Conservation (phyloP, 2,888 invertebrate species). For the Apocheima hispidaria region DNA sequence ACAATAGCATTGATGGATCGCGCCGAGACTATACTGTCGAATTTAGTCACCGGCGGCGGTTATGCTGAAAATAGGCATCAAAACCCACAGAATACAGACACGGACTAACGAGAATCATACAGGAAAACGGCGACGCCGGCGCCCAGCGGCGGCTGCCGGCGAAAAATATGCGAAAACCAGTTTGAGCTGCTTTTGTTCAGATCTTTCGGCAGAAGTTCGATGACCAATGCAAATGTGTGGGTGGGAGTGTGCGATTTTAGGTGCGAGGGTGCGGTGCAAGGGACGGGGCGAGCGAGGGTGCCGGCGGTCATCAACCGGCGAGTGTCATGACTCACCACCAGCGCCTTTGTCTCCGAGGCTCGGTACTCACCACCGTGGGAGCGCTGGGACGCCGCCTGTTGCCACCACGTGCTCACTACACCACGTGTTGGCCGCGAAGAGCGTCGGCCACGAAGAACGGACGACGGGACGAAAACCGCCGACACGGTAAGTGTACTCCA, state of each 20-base stretch:
- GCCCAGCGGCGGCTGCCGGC: slow-evolving; percentile 61
- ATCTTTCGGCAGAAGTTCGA: slow-evolving; percentile 79
- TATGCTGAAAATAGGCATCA: slow-evolving; percentile 55
- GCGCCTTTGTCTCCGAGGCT: slow-evolving; percentile 66
- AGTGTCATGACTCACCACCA: slow-evolving; percentile 73
- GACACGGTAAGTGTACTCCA: slow-evolving; percentile 99
- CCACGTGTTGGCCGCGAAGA: slow-evolving; percentile 38
- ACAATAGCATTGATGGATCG: slow-evolving; percentile 32
- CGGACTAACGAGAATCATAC: slow-evolving; percentile 59
- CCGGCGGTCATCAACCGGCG: slow-evolving; percentile 72
- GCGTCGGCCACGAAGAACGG: slow-evolving; percentile 38
- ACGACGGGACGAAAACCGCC: slow-evolving; percentile 80
- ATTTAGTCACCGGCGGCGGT: slow-evolving; percentile 39
- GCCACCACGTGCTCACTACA: slow-evolving; percentile 61
- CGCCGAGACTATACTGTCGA: slow-evolving; percentile 30
- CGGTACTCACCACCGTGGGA: slow-evolving; percentile 57
- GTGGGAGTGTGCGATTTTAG: slow-evolving; percentile 70
- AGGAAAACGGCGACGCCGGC: slow-evolving; percentile 68
- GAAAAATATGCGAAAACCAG: slow-evolving; percentile 81
- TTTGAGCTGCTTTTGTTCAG: slow-evolving; percentile 79
- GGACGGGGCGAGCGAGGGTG: slow-evolving; percentile 58
- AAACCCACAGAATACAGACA: slow-evolving; percentile 46
- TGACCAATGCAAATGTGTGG: slow-evolving; percentile 78
- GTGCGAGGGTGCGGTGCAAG: slow-evolving; percentile 68
- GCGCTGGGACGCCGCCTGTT: slow-evolving; percentile 41